Evolutionary conservation across 2,113 vertebrate species (phyloP), one percentile per base, ranked within the genome.

Genomic region (Chlorodrepanis virens): DNA sequence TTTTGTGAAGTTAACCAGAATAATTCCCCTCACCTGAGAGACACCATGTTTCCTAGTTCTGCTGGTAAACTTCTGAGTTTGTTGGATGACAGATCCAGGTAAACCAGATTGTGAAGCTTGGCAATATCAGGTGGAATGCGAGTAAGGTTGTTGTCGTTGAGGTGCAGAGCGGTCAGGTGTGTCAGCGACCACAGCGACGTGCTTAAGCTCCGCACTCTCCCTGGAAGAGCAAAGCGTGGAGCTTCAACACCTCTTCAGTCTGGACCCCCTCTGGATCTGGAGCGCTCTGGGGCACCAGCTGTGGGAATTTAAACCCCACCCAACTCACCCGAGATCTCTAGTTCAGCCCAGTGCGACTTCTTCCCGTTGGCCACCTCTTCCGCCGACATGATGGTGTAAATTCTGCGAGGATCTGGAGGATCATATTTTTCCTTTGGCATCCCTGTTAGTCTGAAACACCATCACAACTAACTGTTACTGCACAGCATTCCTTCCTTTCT

Each of bases 361-460:
- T 99, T 99, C 94, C 99, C 99, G 40, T 98, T 99, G 97, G 99
- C 99, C 97, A 98, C 98, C 98, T 99, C 99, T 98, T 99, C 99
- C 56, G 99, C 98, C 94, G 99, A 99, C 99, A 99, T 99, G 98
- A 99, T 99, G 98, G 99, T 99, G 96, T 99, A 99, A 98, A 99
- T 99, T 98, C 99, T 98, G 97, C 99, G 99, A 97, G 99, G 99
- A 98, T 99, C 99, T 94, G 99, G 99, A 97, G 99, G 99, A 97
- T 99, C 99, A 99, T 99, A 99, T 99, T 99, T 99, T 99, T 99
- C 99, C 98, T 99, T 99, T 99, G 99, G 99, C 99, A 99, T 99
- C 98, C 99, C 99, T 99, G 98, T 99, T 98, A 99, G 98, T 99
- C 99, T 99, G 96, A 84, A 96, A 95, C 22, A 93, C 8, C 39